Base-by-base conservation (phyloP, 2,888 invertebrate species). In the Oeneis ivallda region DNA sequence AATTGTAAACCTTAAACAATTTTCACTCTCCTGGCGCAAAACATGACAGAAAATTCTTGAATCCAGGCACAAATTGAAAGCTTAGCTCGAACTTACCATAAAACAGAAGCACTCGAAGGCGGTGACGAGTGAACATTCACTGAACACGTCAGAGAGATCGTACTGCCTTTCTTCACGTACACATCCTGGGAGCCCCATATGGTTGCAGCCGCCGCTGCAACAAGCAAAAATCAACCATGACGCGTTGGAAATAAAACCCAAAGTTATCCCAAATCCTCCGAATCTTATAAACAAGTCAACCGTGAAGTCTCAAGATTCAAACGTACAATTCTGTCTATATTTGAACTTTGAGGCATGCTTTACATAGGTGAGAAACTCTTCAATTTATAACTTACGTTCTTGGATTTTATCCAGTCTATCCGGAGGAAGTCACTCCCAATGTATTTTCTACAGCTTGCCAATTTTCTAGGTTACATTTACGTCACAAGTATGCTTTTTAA, bases 121-220 rank as follows among this genome's bases (percentile, higher is more conserved):
- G 95, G 96, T 73, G 94, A 94, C 67, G 96, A 96, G 85, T 97
- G 96, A 77, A 96, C 95, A 87, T 97, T 97, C 76, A 97, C 96
- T 61, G 96, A 95, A 86, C 97, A 97, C 66, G 96, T 96, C 81
- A 97, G 92, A 75, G 96, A 96, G 92, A 97, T 97, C 74, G 97
- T 97, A 85, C 97, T 97, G 77, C 97, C 97, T 84, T 96, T 96
- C 92, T 96, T 97, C 79, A 97, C 97, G 88, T 96, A 96, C 74
- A 97, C 96, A 79, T 97, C 97, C 76, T 96, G 95, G 52, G 96
- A 96, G 70, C 97, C 96, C 85, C 95, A 94, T 82, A 97, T 97
- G 83, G 94, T 95, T 56, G 97, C 97, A 80, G 96, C 96, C 41
- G 97, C 97, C 79, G 96, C 97, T 97, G 94, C 74, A 94, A 93